phyloP scores from a whole-genome alignment of 1,140 invertebrate species.

The Zelostemma sp. region DNA sequence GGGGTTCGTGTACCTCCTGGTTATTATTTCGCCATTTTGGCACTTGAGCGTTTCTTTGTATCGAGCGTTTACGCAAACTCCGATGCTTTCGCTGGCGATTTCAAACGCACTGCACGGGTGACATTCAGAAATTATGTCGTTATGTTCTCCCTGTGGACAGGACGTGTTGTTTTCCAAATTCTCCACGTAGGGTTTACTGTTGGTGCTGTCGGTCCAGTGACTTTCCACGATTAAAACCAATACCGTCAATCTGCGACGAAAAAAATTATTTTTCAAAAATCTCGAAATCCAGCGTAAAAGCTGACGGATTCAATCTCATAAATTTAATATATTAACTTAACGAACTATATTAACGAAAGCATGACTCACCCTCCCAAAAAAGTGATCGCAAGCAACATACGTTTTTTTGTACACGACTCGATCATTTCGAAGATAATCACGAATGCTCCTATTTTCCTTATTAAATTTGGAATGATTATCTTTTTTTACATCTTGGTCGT shows the following conservation, averaged over 20 bases:
- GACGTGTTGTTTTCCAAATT: constrained; percentile 80
- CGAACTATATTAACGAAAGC: constrained; percentile 20
- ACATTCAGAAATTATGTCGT: constrained; percentile 79
- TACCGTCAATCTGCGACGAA: constrained; percentile 76
- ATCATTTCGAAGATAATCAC: constrained; percentile 75
- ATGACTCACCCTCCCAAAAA: constrained; percentile 73
- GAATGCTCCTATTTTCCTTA: no score
- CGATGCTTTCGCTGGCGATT: constrained; percentile 78
- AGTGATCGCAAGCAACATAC: constrained; percentile 76
- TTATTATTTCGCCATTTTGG: constrained; percentile 77
- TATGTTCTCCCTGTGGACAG: constrained; percentile 79
- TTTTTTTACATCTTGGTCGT: no score
- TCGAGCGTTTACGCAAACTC: constrained; percentile 78
- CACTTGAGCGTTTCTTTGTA: constrained; percentile 80
- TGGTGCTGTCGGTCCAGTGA: constrained; percentile 75
- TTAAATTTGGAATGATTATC: no score
- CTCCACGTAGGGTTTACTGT: constrained; percentile 71
- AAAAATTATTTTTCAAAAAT: constrained; percentile 4
- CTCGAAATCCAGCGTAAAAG: no score
- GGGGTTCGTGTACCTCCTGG: constrained; percentile 72
- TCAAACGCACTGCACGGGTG: constrained; percentile 85
- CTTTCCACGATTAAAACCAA: constrained; percentile 84
- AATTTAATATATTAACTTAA: constrained; percentile 1
- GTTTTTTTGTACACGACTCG: constrained; percentile 77
- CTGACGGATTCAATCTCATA: constrained; percentile 2